Evolutionary conservation across 2,113 vertebrate species (phyloP), one percentile per base, ranked within the genome.

Genomic region (Seriola aureovittata): DNA sequence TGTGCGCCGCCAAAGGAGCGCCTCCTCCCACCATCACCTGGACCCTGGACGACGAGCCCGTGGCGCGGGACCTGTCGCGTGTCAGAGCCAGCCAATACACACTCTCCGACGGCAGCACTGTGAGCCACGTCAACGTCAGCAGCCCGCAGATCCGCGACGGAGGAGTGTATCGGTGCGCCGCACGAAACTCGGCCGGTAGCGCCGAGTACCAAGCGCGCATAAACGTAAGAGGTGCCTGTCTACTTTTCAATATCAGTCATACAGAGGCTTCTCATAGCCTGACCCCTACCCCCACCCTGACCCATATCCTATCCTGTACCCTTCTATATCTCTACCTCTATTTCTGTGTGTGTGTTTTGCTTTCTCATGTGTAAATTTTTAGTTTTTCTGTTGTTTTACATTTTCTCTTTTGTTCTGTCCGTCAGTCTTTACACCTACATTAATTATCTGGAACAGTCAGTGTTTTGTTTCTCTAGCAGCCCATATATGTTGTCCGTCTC

Each of bases 201-300:
- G 97, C 97, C 96, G 98, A 99, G 96, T 99, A 99, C 96, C 98
- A 99, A 99, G 98, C 98, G 97, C 98, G 98, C 98, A 99, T 99
- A 99, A 99, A 99, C 98, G 98, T 99, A 99, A 99, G 98, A 99
- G 98, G 98, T 99, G 98, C 98, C 98, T 99, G 98, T 99, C 98
- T 99, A 98, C 97, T 97, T 99, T 99, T 99, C 97, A 99, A 99
- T 99, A 96, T 99, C 97, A 98, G 97, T 96, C 95, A 97, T 97
- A 92, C 87, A 90, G 88, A 98, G 97, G 96, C 93, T 94, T 91
- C 75, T 87, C 73, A 93, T 48, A 91, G 92, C 92, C 93, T 91
- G 67, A 84, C 81, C 93, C 92, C 81, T 68, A 62, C 89, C 90
- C 83, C 48, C 70, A 80, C 86, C 85, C 81, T 68, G 55, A 83